Conservation (phyloP, 2,888 invertebrate species). For the Acanthosepion pharaonis region DNA sequence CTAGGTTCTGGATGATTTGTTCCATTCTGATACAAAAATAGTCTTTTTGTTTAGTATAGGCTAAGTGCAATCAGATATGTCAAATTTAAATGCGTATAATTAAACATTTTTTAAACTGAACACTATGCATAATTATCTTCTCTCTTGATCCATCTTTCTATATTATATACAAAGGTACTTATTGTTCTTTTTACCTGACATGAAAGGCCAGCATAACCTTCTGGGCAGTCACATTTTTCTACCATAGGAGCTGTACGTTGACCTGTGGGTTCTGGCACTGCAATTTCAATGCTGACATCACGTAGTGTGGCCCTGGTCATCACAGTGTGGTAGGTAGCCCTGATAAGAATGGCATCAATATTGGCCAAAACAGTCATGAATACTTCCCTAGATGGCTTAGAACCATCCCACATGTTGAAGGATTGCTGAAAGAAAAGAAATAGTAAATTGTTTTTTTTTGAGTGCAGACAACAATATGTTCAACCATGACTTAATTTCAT, state of each 20-base stretch:
- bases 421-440: constrained; percentile 57
- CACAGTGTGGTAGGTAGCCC: constrained; percentile 83
- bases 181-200: constrained; percentile 58
- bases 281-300: constrained; percentile 67
- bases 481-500: too few relatives aligned
- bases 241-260: constrained; percentile 59
- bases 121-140: too few relatives aligned
- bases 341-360: constrained; percentile 76
- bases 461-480: too few relatives aligned
- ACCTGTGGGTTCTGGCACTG: constrained; percentile 60
- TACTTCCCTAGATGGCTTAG: constrained; percentile 64
- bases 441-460: too few relatives aligned
- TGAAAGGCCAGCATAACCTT: constrained; percentile 69
- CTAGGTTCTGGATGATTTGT: too few relatives aligned
- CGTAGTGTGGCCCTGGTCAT: constrained; percentile 78
- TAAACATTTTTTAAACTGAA: too few relatives aligned
- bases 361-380: constrained; percentile 72
- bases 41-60: too few relatives aligned
- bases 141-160: too few relatives aligned
- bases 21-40: too few relatives aligned
- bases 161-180: neutral
- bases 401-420: constrained; percentile 65
- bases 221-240: constrained; percentile 68
- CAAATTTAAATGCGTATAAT: too few relatives aligned
- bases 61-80: too few relatives aligned